Evolutionary conservation across 2,888 invertebrate genomes (phyloP).

Genomic region (Lasius platythorax): DNA sequence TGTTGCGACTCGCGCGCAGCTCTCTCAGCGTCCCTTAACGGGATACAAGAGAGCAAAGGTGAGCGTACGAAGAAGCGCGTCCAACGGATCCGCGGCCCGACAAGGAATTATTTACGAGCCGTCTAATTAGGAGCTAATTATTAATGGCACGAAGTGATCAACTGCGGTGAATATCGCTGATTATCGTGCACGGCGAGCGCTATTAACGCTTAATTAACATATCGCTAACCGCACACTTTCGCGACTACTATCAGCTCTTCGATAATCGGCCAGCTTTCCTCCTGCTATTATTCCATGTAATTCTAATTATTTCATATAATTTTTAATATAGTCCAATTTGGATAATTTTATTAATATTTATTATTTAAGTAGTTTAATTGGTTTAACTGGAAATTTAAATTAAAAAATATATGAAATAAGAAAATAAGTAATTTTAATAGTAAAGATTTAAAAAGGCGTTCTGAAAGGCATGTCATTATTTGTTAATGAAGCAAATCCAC

Average conservation of each 20-base stretch:
- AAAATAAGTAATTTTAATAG: no score
- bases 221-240: constrained; percentile 19
- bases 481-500: no score
- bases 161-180: constrained; percentile 47
- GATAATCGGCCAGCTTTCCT: background rate
- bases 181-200: constrained; percentile 49
- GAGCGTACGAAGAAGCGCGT: constrained; percentile 58
- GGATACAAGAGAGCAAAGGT: constrained; percentile 58
- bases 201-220: constrained; percentile 61
- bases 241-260: constrained; percentile 12
- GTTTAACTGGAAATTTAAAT: background rate
- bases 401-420: no score
- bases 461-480: no score
- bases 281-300: background rate
- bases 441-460: no score
- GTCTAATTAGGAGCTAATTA: constrained; percentile 70
- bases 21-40: constrained; percentile 60
- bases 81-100: constrained; percentile 45
- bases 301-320: background rate
- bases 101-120: constrained; percentile 67
- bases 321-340: background rate
- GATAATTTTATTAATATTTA: background rate
- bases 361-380: background rate
- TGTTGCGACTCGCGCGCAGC: constrained; percentile 30
- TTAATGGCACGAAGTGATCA: constrained; percentile 60